These are phyloP conservation scores for Triplophysa yarkandensis DNA, from an alignment of 2,797 vertebrate species.

Conservation along the genomic window DNA sequence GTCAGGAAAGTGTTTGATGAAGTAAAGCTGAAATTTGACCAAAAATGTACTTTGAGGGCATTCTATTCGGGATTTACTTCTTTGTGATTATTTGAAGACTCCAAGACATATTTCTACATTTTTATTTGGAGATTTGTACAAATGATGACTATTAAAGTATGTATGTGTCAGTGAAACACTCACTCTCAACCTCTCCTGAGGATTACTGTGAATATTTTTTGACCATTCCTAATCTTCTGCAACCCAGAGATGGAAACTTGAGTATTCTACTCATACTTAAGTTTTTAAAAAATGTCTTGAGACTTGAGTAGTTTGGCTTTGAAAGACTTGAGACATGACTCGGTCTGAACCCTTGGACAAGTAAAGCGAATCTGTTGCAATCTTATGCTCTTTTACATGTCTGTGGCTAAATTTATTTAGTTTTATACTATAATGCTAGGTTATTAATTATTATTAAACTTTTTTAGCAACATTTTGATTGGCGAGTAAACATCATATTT, in stretches of 20 bases:
- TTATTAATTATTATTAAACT: not conserved
- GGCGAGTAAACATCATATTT: not conserved
- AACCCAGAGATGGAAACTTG: not conserved
- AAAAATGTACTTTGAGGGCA: not conserved
- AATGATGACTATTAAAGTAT: not conserved
- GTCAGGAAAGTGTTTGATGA: not conserved
- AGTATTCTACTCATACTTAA: not conserved
- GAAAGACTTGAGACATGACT: no score
- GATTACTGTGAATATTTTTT: conserved; percentile 2
- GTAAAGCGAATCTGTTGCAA: no score
- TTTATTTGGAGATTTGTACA: not conserved
- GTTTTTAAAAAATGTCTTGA: not conserved
- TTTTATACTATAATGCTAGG: not conserved
- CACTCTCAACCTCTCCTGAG: not conserved
- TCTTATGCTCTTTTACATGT: not conserved
- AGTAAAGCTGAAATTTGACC: not conserved
- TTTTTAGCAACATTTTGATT: not conserved
- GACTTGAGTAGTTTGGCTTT: not conserved
- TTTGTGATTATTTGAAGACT: not conserved
- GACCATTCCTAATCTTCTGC: not conserved
- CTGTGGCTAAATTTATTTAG: not conserved
- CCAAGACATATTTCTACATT: not conserved
- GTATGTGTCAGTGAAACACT: not conserved
- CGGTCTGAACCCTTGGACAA: not conserved
- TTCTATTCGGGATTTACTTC: not conserved